Evolutionary conservation across 2,888 invertebrate species (phyloP).

Genomic region (Pristionchus exspectatus): DNA sequence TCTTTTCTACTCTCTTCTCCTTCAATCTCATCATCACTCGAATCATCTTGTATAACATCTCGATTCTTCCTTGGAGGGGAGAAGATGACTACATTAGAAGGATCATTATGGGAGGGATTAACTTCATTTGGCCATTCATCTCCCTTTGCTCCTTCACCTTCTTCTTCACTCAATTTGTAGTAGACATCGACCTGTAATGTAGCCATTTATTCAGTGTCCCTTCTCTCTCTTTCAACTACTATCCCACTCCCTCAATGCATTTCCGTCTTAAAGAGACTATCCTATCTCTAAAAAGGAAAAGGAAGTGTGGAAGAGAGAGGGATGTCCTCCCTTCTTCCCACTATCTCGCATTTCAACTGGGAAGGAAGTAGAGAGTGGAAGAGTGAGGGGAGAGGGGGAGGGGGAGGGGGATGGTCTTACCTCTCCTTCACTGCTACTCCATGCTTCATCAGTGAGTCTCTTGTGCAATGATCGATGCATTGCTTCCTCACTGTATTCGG

Average conservation of each 20-base stretch:
- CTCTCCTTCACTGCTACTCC: slow-evolving; percentile 68
- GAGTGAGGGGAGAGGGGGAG: neutral
- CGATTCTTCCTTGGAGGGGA: slow-evolving; percentile 45
- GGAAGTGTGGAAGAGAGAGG: slow-evolving; percentile 11
- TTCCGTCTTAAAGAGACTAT: neutral
- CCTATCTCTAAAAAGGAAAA: slow-evolving; percentile 2
- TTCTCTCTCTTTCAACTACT: neutral
- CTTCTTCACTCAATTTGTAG: slow-evolving; percentile 72
- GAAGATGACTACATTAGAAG: slow-evolving; percentile 48
- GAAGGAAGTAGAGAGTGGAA: slow-evolving; percentile 26
- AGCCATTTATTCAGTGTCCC: neutral
- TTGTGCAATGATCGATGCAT: slow-evolving; percentile 46
- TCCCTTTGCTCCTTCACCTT: slow-evolving; percentile 61
- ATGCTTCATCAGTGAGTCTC: slow-evolving; percentile 61
- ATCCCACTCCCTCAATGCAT: neutral
- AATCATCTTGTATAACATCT: slow-evolving; percentile 13
- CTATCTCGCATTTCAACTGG: slow-evolving; percentile 40
- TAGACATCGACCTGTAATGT: slow-evolving; percentile 65
- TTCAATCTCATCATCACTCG: slow-evolving; percentile 60
- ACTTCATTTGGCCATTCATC: slow-evolving; percentile 61
- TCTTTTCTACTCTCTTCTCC: slow-evolving; percentile 59
- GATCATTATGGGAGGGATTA: slow-evolving; percentile 1
- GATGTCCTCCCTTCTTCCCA: slow-evolving; percentile 1
- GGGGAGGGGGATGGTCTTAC: slow-evolving; percentile 23
- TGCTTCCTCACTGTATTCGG: slow-evolving; percentile 60